Evolutionary conservation across 2,888 invertebrate species (phyloP), one percentile per base, ranked within the genome.

Genomic region (Lordiphosa fenestrarum): DNA sequence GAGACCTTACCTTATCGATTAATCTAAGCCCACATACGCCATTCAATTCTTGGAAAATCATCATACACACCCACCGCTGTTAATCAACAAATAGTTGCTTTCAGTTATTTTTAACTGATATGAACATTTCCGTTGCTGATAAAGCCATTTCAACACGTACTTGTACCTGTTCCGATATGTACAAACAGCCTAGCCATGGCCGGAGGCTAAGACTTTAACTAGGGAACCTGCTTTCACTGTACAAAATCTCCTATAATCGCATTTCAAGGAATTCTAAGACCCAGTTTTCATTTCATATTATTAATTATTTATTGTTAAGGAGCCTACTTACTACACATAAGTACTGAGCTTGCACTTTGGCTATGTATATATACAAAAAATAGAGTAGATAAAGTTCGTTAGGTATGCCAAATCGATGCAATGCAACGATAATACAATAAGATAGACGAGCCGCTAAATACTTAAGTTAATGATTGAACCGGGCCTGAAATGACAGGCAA

Each of bases 61-160:
- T 38, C 39, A 33, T 40, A 40, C 65, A 52, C 66, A 52, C 64
- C 58, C 66, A 25, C 52, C 41, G 25, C 30, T 7, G 30, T 30
- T 9, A 37, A 54, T 59, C 66, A 58, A 59, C 58, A 63, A 66
- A 52, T 71, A 54, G 80, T 66, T 78, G 67, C 63, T 23, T 40
- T 47, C 5, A 53, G 57, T 62, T 66, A 61, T 74, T 78, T 66
- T 40, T 60, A 55, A 59, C 46, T 42, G 59, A 66, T 67, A 54
- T 33, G 50, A 50, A 74, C 69, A 62, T 74, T 82, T 78, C 75
- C 78, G 66, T 48, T 42, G 15, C 47, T 51, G 72, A 78, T 76
- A 78, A 49, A 13, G 6, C 25, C 33, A 57, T 3, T 30, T 30
- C 7, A 9, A 30, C 30, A 30, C 30, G 30, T 30, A 30, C 30